Evolutionary conservation across 2,888 invertebrate genomes (phyloP).

Genomic region (Ypsolopha sequella): DNA sequence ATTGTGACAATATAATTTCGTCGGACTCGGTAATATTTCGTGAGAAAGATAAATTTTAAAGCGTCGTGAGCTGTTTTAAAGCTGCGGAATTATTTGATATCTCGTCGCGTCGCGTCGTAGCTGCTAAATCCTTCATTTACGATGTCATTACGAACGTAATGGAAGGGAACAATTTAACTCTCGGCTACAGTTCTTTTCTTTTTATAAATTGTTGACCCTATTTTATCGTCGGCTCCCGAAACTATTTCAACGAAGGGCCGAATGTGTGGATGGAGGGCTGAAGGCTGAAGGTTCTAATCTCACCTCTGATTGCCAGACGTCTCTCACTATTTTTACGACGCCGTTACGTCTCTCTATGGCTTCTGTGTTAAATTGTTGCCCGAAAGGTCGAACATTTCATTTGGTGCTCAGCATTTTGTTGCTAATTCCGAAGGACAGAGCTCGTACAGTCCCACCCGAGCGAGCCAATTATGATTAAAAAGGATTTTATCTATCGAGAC

Average conservation of each 20-base stretch:
- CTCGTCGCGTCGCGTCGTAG: constrained; percentile 14
- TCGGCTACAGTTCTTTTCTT: constrained; percentile 18
- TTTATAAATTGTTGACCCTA: constrained; percentile 47
- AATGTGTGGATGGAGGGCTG: constrained; percentile 12
- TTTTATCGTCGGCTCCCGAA: constrained; percentile 32
- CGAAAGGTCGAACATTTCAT: constrained; percentile 19
- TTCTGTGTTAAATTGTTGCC: constrained; percentile 31
- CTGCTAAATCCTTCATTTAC: constrained; percentile 19
- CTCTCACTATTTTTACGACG: constrained; percentile 54
- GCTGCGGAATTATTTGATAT: constrained; percentile 15
- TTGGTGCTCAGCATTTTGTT: background rate
- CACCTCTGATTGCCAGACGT: constrained; percentile 50
- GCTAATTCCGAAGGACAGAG: background rate
- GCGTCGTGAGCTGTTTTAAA: constrained; percentile 16
- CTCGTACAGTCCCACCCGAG: too few relatives aligned
- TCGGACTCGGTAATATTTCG: background rate
- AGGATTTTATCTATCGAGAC: too few relatives aligned
- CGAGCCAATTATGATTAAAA: too few relatives aligned
- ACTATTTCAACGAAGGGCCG: constrained; percentile 18
- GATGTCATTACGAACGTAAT: constrained; percentile 22
- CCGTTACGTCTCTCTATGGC: constrained; percentile 30
- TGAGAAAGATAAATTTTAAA: constrained; percentile 14
- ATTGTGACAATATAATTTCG: background rate
- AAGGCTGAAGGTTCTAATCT: constrained; percentile 41
- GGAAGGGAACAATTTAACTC: constrained; percentile 15